phyloP scores from a whole-genome alignment of 2,113 vertebrate species.

The Boleophthalmus pectinirostris region DNA sequence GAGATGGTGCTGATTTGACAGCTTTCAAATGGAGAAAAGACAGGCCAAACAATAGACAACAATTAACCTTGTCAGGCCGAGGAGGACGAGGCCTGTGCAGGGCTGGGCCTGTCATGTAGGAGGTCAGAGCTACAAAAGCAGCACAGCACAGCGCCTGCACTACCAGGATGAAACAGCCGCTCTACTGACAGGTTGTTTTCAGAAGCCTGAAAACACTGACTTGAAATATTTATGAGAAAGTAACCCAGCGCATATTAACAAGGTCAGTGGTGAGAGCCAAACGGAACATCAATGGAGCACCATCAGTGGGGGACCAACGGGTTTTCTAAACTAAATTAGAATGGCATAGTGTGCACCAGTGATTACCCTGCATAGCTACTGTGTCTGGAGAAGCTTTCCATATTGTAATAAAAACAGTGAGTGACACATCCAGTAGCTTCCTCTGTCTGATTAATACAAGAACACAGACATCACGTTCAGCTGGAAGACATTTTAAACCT shows the following conservation, averaged over 20 bases:
- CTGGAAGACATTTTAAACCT: slow-evolving; percentile 11
- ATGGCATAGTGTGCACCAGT: slow-evolving; percentile 50
- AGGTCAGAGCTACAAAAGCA: slow-evolving; percentile 64
- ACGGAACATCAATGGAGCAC: slow-evolving; percentile 52
- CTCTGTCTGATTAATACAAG: slow-evolving; percentile 15
- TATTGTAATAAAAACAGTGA: slow-evolving; percentile 42
- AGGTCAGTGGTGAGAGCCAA: slow-evolving; percentile 56
- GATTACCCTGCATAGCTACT: slow-evolving; percentile 31
- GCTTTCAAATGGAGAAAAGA: slow-evolving; percentile 52
- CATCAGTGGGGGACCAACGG: slow-evolving; percentile 32
- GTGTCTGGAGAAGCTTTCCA: slow-evolving; percentile 41
- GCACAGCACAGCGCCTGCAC: slow-evolving; percentile 37
- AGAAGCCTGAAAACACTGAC: slow-evolving; percentile 68
- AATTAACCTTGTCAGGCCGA: slow-evolving; percentile 71
- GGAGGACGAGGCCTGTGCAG: slow-evolving; percentile 51
- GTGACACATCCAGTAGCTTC: slow-evolving; percentile 39
- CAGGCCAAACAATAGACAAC: slow-evolving; percentile 57
- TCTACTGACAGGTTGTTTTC: slow-evolving; percentile 74
- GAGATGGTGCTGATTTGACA: slow-evolving; percentile 47
- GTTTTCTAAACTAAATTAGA: slow-evolving; percentile 43
- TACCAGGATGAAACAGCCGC: slow-evolving; percentile 52
- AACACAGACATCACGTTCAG: slow-evolving; percentile 12
- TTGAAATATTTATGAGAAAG: slow-evolving; percentile 78
- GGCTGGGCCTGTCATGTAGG: slow-evolving; percentile 62
- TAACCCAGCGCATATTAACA: slow-evolving; percentile 73